Percentiles rank a stretch among this genome's conserved stretches.
Evolutionary conservation across 2,888 invertebrate species (phyloP).

Genomic region (Pseudococcus longispinus): DNA sequence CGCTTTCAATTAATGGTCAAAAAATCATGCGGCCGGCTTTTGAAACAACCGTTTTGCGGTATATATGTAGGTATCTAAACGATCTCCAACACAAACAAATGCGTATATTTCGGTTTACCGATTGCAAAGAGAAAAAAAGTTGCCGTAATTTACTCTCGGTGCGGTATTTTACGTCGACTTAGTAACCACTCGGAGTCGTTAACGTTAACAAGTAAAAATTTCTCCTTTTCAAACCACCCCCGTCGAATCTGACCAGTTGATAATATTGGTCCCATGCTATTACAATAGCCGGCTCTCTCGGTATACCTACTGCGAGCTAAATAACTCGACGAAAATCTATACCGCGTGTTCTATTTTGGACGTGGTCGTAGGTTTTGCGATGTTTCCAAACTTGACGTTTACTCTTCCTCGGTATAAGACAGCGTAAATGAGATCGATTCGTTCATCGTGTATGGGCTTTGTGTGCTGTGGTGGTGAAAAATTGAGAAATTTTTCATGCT

Average conservation of each 20-base stretch:
- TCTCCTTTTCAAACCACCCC: not conserved
- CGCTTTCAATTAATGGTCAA: constrained; percentile 1
- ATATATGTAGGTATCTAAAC: not conserved
- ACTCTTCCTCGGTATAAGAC: not conserved
- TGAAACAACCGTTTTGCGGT: not conserved
- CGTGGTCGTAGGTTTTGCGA: not conserved
- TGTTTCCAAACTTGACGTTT: constrained; percentile 1
- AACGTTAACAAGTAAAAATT: not conserved
- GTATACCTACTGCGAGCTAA: not conserved
- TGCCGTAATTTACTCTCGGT: not conserved
- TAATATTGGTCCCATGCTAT: not conserved
- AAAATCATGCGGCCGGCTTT: not conserved
- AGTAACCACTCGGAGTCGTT: not conserved
- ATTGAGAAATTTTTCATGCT: constrained; percentile 11
- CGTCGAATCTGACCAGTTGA: not conserved
- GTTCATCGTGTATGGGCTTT: not conserved
- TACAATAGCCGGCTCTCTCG: not conserved
- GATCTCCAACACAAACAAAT: not conserved
- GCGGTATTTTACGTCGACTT: not conserved
- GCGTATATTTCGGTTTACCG: not conserved
- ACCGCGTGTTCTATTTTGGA: not conserved
- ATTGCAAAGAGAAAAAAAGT: not conserved
- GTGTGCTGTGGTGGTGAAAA: not conserved
- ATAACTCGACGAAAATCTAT: constrained; percentile 11
- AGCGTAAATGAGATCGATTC: not conserved